A percentile compares a stretch with the other conserved stretches of the same genome.
Conservation (phyloP, 2,797 vertebrate genomes). For the Pangasius larnaudii region DNA sequence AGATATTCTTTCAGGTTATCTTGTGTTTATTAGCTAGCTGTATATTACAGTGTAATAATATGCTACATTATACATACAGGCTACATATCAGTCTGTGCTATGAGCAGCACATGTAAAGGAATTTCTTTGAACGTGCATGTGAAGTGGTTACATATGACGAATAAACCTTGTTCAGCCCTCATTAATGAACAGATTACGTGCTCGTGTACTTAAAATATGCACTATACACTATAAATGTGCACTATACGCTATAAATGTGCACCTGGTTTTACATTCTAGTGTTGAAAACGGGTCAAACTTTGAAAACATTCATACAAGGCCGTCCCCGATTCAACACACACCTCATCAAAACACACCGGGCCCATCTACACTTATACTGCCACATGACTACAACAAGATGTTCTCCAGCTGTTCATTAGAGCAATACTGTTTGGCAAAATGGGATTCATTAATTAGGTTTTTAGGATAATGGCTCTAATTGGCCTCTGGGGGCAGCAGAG, state of each 20-base stretch:
- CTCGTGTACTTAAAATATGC: background rate
- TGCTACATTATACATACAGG: background rate
- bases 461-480: background rate
- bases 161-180: background rate
- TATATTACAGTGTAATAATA: background rate
- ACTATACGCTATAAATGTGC: background rate
- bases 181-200: background rate
- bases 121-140: background rate
- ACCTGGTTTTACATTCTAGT: background rate
- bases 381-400: background rate
- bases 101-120: background rate
- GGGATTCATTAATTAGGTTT: background rate
- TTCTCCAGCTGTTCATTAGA: conserved; percentile 17
- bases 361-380: background rate
- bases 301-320: background rate
- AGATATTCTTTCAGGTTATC: background rate
- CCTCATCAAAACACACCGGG: background rate
- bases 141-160: background rate
- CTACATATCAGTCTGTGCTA: background rate
- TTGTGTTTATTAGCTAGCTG: background rate
- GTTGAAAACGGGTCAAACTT: background rate
- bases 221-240: background rate
- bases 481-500: background rate
- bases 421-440: background rate
- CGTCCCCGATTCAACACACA: background rate